Evolutionary conservation across 2,113 vertebrate species (phyloP), one percentile per base, ranked within the genome.

Genomic region (Ageneiosus marmoratus): DNA sequence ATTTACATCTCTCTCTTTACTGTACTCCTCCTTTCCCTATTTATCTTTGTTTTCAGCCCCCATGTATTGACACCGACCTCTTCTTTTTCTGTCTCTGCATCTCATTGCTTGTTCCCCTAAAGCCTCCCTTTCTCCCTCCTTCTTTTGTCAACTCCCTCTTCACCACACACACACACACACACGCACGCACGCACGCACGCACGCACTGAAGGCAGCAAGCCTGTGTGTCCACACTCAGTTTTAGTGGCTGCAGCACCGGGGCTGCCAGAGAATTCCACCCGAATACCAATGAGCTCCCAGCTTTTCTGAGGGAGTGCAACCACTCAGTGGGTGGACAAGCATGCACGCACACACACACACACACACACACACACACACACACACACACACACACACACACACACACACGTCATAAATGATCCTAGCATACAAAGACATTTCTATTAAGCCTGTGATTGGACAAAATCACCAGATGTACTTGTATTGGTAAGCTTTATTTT

Each of bases 261-360:
- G 69, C 81, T 83, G 87, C 80, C 88, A 75, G 86, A 85, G 65
- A 85, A 89, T 90, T 90, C 84, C 86, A 55, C 80, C 81, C 4
- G 85, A 91, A 89, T 86, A 87, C 74, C 58, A 89, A 90, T 86
- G 67, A 88, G 79, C 83, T 86, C 62, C 81, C 79, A 58, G 80
- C 75, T 87, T 84, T 81, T 88, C 85, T 16, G 41, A 84, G 72
- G 78, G 84, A 87, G 84, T 65, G 55, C 50, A 74, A 69, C 81
- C 75, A n/a, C 77, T 34, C 65, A 83, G 81, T 56, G 78, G 77
- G 63, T 77, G 74, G 83, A 80, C 51, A 67, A 75, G 65, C 58
- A 24, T 24, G 67, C 55, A 65, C 32, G 13, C 41, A 58, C 53
- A 50, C 77, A 65, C 72, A 77, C 69, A 63, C 48, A 67, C 80